A percentile compares a stretch with the other conserved stretches of the same genome.
Evolutionary conservation across 2,797 vertebrate species (phyloP).

Genomic region (Sylvilagus floridanus): DNA sequence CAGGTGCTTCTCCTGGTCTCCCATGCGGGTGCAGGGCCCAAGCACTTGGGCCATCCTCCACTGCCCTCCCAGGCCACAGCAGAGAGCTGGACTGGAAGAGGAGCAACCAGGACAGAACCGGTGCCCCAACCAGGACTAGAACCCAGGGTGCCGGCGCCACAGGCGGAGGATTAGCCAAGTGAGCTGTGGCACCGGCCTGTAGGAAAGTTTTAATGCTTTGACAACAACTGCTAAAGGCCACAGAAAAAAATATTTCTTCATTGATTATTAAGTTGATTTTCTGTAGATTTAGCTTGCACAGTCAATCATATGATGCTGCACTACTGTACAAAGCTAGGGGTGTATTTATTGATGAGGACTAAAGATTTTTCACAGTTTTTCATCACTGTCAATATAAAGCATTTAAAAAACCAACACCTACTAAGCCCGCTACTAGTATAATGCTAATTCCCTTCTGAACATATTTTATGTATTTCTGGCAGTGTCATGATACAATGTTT

Average conservation of each 20-base stretch:
- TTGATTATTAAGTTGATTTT: not conserved
- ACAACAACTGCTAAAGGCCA: slow-evolving; percentile 20
- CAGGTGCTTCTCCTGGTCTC: too few relatives aligned
- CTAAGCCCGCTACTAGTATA: not conserved
- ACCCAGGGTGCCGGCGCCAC: accelerated
- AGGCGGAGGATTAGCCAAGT: too few relatives aligned
- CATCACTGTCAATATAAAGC: not conserved
- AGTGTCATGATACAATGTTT: not conserved
- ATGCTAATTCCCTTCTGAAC: not conserved
- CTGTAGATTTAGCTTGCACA: not conserved
- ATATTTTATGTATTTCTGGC: not conserved
- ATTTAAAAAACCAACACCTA: not conserved
- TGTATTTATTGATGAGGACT: not conserved
- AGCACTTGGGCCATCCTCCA: too few relatives aligned
- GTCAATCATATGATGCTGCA: not conserved
- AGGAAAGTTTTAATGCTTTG: not conserved
- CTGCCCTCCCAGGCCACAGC: too few relatives aligned
- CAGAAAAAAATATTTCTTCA: not conserved
- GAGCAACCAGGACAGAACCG: too few relatives aligned
- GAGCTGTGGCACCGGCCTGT: not conserved
- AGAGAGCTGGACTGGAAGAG: too few relatives aligned
- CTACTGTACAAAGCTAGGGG: not conserved
- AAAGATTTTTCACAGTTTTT: not conserved
- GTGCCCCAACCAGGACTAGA: too few relatives aligned
- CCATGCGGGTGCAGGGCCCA: too few relatives aligned